Evolutionary conservation across 2,797 vertebrate genomes (phyloP), one percentile per base, ranked within the genome.

Genomic region (Rhinoraja longicauda): DNA sequence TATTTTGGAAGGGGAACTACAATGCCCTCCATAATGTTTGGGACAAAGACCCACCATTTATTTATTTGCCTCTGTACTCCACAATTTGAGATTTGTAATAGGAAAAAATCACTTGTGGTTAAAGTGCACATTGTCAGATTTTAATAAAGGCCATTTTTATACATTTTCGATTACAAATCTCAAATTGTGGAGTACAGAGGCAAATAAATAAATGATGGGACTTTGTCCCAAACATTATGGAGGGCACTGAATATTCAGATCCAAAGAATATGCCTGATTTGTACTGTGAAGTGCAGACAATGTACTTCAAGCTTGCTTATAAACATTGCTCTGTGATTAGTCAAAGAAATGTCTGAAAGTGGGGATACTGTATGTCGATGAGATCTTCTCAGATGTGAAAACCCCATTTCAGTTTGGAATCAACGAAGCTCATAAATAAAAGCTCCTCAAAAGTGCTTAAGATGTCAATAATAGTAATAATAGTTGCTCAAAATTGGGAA

Each of bases 371-470:
- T 92, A 75, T 92, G 12, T 7, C 53, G 57, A 75, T 75, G 70
- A 92, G 70, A 29, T 4, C 21, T 57, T 32, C 2, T 92, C 90
- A 72, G 70, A 73, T 36, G 45, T 75, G 64, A 92, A 73, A 29
- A 26, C 45, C 13, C 36, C 13, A 92, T 92, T 92, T 73, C 64
- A 53, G 36, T n/a, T 15, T 57, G 26, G 39, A 70, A 75, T 92
- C 90, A 92, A 29, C 7, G 26, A 29, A 73, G 70, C 90, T 92
- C 70, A 92, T 73, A 45, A 92, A 75, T 92, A 75, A 75, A 92
- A 53, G 36, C 36, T 53, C 70, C 29, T 75, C 45, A 92, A 75
- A 79, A 75, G 70, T n/a, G 70, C 90, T 92, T 92, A 73, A 39
- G 67, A 53, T 92, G 36, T 70, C 45, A 72, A 73, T 88, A 53